Percentiles rank a stretch among this genome's conserved stretches.
Conservation (phyloP, 2,888 invertebrate genomes). For the Nemurella pictetii region DNA sequence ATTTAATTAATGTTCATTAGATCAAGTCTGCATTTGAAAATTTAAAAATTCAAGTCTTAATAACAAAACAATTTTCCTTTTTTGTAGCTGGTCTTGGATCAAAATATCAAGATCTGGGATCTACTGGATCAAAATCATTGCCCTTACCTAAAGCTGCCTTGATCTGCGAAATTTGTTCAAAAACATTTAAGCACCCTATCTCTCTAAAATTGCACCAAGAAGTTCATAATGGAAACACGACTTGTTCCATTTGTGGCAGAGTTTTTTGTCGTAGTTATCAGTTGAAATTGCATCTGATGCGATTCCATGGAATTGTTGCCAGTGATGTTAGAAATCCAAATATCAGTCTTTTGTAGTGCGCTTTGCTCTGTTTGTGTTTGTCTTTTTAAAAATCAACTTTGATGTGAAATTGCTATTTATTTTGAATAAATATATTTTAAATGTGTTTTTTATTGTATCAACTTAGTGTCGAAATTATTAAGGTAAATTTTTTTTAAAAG, state of each 20-base stretch:
- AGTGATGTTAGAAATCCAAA: not conserved
- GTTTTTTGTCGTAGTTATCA: conserved; percentile 57
- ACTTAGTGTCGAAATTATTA: not conserved
- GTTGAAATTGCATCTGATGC: conserved; percentile 44
- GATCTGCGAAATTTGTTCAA: conserved; percentile 64
- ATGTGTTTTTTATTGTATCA: not conserved
- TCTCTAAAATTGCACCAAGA: conserved; percentile 64
- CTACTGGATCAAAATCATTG: not conserved
- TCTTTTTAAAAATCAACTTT: not conserved
- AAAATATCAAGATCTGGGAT: not conserved
- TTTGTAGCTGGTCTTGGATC: not conserved
- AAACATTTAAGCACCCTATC: conserved; percentile 64
- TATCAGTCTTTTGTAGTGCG: not conserved
- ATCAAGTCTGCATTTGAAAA: too few relatives aligned
- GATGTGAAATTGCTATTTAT: not conserved
- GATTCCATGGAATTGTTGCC: not conserved
- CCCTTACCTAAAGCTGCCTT: conserved; percentile 43
- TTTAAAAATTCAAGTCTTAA: too few relatives aligned
- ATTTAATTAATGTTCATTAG: too few relatives aligned
- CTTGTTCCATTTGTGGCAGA: conserved; percentile 64
- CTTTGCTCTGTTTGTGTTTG: not conserved
- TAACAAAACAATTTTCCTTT: not conserved
- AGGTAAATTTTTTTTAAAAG: not conserved
- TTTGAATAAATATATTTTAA: not conserved
- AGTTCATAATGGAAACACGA: conserved; percentile 65